Base-by-base conservation (phyloP, 2,888 invertebrate species). In the Drosophila pegasa region DNA sequence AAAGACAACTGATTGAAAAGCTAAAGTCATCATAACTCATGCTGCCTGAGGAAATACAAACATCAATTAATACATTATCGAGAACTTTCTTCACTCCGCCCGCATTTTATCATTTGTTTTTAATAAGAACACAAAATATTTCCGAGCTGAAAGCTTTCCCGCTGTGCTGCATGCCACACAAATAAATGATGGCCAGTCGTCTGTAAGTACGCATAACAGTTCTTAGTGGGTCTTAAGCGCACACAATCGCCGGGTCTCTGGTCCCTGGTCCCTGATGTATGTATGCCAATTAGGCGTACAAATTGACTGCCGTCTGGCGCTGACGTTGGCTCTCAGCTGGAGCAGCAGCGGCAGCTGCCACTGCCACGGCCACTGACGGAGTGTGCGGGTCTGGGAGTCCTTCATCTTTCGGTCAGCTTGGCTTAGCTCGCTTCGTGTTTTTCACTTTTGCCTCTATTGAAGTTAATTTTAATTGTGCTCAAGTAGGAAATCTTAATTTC, bases 401-500 rank as follows among this genome's bases (percentile, higher is more conserved):
- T 76, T 64, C 64, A 57, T 33, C 43, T 33, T 37, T 40, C 45
- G 56, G 60, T 50, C 56, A 45, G 66, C 50, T 65, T n/a, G 37
- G 41, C 41, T 64, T 50, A n/a, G 33, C n/a, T 47, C 41, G 27
- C 6, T n/a, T n/a, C 27, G 12, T 52, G 55, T 56, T 63, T 66
- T 75, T 45, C 69, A 59, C 29, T 66, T 65, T 63, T 71, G 64
- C 68, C 62, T 71, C 68, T 71, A 76, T 86, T 66, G 74, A 78
- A 84, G 87, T 87, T 78, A 70, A 88, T 84, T 84, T 89, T 87
- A 87, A 84, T 89, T 89, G 81, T 62, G 58, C 68, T 78, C 76
- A 87, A 84, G 87, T 69, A 88, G 89, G 84, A 84, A 89, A 89
- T 84, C 84, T 88, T 79, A 81, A 89, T 84, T 84, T 87, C 81